Evolutionary conservation across 2,888 invertebrate species (phyloP).

Genomic region (Dichetophora obliterata): DNA sequence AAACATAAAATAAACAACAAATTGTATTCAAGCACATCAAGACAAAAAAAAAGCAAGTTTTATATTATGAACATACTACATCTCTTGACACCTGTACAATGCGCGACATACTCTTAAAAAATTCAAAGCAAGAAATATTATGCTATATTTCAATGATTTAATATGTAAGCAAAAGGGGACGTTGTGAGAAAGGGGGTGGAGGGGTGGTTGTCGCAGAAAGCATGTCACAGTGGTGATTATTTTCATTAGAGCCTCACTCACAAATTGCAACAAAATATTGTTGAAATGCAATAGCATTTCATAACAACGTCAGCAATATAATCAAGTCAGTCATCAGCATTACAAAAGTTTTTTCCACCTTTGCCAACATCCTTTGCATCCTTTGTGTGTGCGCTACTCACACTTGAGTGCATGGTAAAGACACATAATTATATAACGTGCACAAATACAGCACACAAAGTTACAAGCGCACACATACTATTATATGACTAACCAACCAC

Average conservation of each 20-base stretch:
- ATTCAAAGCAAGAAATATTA: not conserved
- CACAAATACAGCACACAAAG: not conserved
- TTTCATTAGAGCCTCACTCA: not conserved
- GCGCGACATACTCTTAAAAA: not conserved
- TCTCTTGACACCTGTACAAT: too few species aligned
- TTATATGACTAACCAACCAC: not conserved
- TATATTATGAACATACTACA: too few species aligned
- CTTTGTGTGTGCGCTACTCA: not conserved
- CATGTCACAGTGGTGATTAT: not conserved
- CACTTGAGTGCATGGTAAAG: not conserved
- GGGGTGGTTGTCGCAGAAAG: not conserved
- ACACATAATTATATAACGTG: not conserved
- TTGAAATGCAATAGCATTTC: not conserved
- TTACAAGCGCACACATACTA: too few species aligned
- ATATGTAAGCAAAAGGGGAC: too few species aligned
- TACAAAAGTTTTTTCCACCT: not conserved
- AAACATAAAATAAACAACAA: too few species aligned
- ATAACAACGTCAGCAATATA: not conserved
- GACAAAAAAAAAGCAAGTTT: too few species aligned
- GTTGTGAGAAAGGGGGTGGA: not conserved
- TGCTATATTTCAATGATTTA: not conserved
- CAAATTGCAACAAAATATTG: not conserved
- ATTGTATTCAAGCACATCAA: too few species aligned
- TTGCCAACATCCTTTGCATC: not conserved
- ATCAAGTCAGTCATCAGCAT: conserved; percentile 8